Evolutionary conservation across 2,797 vertebrate species (phyloP).

Genomic region (Anableps anableps): DNA sequence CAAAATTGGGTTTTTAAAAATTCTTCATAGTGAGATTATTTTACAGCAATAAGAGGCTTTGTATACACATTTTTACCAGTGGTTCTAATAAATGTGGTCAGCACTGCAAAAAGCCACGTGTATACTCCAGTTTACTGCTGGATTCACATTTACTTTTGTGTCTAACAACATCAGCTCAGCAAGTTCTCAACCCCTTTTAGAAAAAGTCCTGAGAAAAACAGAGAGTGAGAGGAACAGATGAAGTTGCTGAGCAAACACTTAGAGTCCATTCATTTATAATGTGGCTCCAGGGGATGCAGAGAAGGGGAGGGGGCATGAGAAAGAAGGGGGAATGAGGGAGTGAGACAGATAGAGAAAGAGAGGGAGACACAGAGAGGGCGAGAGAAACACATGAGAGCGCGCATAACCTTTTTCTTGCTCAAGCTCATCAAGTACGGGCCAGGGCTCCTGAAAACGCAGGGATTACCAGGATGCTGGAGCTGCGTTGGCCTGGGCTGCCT

Average conservation of each 20-base stretch:
- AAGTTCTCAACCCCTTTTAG: constrained; percentile 34
- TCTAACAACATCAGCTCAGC: not conserved
- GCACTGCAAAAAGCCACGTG: not conserved
- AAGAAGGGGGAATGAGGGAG: constrained; percentile 78
- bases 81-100: not conserved
- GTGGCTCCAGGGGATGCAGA: constrained; percentile 77
- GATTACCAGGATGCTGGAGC: constrained; percentile 91
- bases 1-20: not conserved
- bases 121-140: not conserved
- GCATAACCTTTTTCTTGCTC: constrained; percentile 93
- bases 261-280: constrained; percentile 84
- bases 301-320: constrained; percentile 70
- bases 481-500: constrained; percentile 80
- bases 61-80: not conserved
- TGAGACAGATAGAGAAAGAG: constrained; percentile 61
- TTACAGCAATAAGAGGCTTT: not conserved
- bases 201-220: constrained; percentile 47
- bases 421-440: constrained; percentile 99
- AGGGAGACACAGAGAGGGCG: constrained; percentile 63
- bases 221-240: constrained; percentile 54
- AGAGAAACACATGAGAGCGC: constrained; percentile 70
- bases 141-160: not conserved
- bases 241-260: constrained; percentile 95
- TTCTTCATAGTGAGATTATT: not conserved
- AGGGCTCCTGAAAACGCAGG: constrained; percentile 98